Conservation (phyloP, 2,797 vertebrate genomes). For the Pantherophis alleghaniensis region DNA sequence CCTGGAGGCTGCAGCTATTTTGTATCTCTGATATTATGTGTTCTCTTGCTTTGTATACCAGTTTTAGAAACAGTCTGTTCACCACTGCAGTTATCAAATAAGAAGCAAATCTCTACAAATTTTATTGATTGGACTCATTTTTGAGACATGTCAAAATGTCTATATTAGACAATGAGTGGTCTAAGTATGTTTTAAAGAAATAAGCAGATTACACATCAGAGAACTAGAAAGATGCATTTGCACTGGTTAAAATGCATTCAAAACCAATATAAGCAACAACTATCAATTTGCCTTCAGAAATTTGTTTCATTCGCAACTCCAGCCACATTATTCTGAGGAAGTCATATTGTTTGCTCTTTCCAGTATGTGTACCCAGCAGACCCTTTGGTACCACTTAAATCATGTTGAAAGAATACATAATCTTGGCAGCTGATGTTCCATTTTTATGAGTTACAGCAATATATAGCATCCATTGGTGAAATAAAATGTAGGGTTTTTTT, state of each 20-base stretch:
- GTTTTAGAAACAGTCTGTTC: background rate
- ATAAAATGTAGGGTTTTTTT: slow-evolving; percentile 29
- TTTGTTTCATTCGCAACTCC: background rate
- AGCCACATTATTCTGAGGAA: background rate
- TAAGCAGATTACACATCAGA: background rate
- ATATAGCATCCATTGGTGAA: slow-evolving; percentile 21
- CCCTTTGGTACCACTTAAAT: slow-evolving; percentile 29
- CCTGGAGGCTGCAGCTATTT: background rate
- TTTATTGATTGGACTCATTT: background rate
- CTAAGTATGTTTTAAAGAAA: background rate
- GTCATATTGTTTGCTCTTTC: slow-evolving; percentile 12
- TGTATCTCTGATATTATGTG: background rate
- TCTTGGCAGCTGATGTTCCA: background rate
- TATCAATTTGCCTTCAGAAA: slow-evolving; percentile 9
- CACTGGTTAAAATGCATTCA: slow-evolving; percentile 24
- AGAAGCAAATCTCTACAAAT: background rate
- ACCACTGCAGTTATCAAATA: background rate
- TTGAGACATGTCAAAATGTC: background rate
- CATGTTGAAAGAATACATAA: slow-evolving; percentile 15
- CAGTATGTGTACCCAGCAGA: background rate
- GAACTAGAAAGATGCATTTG: background rate
- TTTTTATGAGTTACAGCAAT: slow-evolving; percentile 33
- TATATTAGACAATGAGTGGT: background rate
- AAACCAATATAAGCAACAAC: background rate
- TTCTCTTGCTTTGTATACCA: background rate